Conservation (phyloP, 2,888 invertebrate genomes). For the Mylabris sibirica region DNA sequence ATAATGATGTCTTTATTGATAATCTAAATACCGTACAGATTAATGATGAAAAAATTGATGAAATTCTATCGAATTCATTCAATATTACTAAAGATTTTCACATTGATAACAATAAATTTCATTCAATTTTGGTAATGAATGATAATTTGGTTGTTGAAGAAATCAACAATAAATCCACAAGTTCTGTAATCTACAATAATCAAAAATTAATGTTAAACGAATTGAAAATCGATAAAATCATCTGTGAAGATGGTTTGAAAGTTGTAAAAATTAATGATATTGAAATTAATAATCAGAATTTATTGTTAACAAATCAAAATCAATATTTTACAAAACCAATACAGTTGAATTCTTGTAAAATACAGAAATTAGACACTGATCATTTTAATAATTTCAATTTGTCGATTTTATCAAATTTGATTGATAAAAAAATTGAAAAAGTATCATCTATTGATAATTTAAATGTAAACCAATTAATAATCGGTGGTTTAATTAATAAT, state of each 20-base stretch:
- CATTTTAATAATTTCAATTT: slow-evolving; percentile 49
- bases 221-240: slow-evolving; percentile 51
- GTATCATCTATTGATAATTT: slow-evolving; percentile 44
- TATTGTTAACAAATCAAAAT: slow-evolving; percentile 52
- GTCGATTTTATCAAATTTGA: slow-evolving; percentile 7
- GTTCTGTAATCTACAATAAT: slow-evolving; percentile 45
- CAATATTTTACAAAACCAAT: slow-evolving; percentile 56
- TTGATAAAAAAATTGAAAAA: slow-evolving; percentile 5
- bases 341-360: slow-evolving; percentile 40
- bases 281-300: slow-evolving; percentile 45
- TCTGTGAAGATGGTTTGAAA: slow-evolving; percentile 46
- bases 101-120: slow-evolving; percentile 41
- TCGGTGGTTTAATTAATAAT: slow-evolving; percentile 64
- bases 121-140: slow-evolving; percentile 47
- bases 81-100: slow-evolving; percentile 46
- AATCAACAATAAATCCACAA: slow-evolving; percentile 50
- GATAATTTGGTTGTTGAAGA: slow-evolving; percentile 40
- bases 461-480: slow-evolving; percentile 57
- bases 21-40: slow-evolving; percentile 45
- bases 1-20: slow-evolving; percentile 43
- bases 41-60: slow-evolving; percentile 46
- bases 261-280: slow-evolving; percentile 52
- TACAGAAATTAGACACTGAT: slow-evolving; percentile 44
- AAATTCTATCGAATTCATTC: slow-evolving; percentile 47
- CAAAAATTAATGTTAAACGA: slow-evolving; percentile 42